Evolutionary conservation across 2,888 invertebrate species (phyloP).

Genomic region (Entomobrya multifasciata): DNA sequence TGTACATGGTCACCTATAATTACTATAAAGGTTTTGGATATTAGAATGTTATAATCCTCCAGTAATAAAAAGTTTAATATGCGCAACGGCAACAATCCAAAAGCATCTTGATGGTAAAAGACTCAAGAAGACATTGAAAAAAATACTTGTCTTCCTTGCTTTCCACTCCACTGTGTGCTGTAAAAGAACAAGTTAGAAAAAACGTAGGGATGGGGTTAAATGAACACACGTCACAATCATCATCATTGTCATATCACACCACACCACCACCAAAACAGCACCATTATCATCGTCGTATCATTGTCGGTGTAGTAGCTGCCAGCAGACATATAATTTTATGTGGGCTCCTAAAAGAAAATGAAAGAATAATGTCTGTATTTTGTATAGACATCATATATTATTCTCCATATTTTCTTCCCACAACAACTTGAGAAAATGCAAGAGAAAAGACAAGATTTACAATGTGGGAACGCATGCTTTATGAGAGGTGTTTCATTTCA

Average conservation of each 20-base stretch:
- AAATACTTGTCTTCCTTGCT: background rate
- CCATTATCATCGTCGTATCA: background rate
- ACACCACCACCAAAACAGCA: background rate
- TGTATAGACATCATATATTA: constrained; percentile 11
- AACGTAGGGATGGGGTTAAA: constrained; percentile 31
- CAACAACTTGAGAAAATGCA: constrained; percentile 35
- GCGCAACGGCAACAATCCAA: constrained; percentile 27
- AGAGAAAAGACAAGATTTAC: constrained; percentile 52
- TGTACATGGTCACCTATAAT: constrained; percentile 19
- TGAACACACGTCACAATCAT: constrained; percentile 26
- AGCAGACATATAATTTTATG: constrained; percentile 43
- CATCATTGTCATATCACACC: constrained; percentile 17
- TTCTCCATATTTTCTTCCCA: constrained; percentile 48
- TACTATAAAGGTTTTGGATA: background rate
- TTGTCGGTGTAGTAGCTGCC: background rate
- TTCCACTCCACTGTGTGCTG: too few relatives aligned
- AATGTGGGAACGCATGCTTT: constrained; percentile 64
- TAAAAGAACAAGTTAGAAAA: too few relatives aligned
- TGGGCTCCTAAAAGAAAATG: constrained; percentile 34
- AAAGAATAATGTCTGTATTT: constrained; percentile 62
- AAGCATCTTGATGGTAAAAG: background rate
- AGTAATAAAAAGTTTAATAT: constrained; percentile 43
- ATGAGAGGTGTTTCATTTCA: constrained; percentile 63
- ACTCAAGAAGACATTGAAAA: background rate
- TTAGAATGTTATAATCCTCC: constrained; percentile 11